Conservation (phyloP, 1,140 invertebrate genomes). For the Lethrus apterus region DNA sequence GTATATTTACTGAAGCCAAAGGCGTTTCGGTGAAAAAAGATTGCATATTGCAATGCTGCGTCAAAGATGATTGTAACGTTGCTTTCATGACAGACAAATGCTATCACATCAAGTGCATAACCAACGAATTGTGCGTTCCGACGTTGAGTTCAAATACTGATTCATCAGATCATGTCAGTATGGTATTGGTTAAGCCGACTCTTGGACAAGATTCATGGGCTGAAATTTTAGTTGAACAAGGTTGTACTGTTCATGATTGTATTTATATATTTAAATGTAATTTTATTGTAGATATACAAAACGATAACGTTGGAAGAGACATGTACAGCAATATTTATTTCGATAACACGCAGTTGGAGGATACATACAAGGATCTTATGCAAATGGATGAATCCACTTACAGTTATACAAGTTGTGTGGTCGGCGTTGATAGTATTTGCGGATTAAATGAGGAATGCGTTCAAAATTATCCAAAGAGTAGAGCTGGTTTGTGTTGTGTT, state of each 20-base stretch:
- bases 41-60: slow-evolving; percentile 69
- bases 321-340: slow-evolving; percentile 23
- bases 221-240: slow-evolving; percentile 42
- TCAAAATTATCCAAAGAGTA: slow-evolving; percentile 45
- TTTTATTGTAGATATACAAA: slow-evolving; percentile 21
- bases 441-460: slow-evolving; percentile 59
- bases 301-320: slow-evolving; percentile 22
- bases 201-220: slow-evolving; percentile 47
- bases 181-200: slow-evolving; percentile 71
- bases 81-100: slow-evolving; percentile 73
- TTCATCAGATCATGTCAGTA: slow-evolving; percentile 54
- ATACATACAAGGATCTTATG: slow-evolving; percentile 30
- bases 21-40: slow-evolving; percentile 48
- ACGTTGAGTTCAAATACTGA: slow-evolving; percentile 48
- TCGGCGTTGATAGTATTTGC: slow-evolving; percentile 47
- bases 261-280: slow-evolving; percentile 15
- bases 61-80: slow-evolving; percentile 61
- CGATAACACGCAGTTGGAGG: slow-evolving; percentile 22
- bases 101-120: slow-evolving; percentile 66
- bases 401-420: slow-evolving; percentile 38
- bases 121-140: slow-evolving; percentile 62
- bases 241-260: too few species aligned
- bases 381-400: slow-evolving; percentile 27
- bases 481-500: slow-evolving; percentile 34
- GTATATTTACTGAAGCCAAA: slow-evolving; percentile 51